Evolutionary conservation across 2,797 vertebrate genomes (phyloP), one percentile per base, ranked within the genome.

Genomic region (Myotis planiceps): DNA sequence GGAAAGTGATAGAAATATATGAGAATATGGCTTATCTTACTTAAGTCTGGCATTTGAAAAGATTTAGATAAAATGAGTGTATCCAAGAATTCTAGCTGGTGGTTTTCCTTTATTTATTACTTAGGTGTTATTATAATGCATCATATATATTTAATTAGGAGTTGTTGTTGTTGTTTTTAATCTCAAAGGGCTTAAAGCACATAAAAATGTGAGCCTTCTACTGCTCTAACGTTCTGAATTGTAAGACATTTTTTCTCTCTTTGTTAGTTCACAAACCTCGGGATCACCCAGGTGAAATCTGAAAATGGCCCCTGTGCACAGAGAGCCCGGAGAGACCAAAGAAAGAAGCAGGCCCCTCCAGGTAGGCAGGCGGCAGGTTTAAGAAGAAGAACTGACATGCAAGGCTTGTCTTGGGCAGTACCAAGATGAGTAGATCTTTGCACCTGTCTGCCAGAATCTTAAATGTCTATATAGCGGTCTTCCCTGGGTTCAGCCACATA

Each of bases 1-100:
- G 27, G 37, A 94, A 16, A 42, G 5, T 91, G 23, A 74, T 15
- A 89, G 39, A 82, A 47, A n/a, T 8, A 72, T 49, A 76, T 39
- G n/a, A 27, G 78, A 94, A 78, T 72, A 91, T 53, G 39, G 9
- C 16, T 89, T 81, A n/a, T 47, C 42, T 75, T 90, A 74, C 37
- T 97, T 82, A 97, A 97, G 94, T 76, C 55, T 90, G 34, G 9
- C 25, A 91, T 78, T 91, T 96, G 87, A 96, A 96, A 94, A 58
- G 6, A 58, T 91, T 19, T 94, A 14, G 18, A 86, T 89, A 39
- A 65, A 86, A 91, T 88, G 60, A 95, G 78, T 96, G 19, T 29
- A 80, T 45, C 45, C 86, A 51, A 96, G 29, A 95, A 92, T 85
- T 14, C 53, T 95, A 95, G 74, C 21, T 42, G 63, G 53, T 96